These are phyloP conservation scores for Meloidogyne hapla DNA, from an alignment of 1,140 invertebrate genomes.

Conservation along the genomic window DNA sequence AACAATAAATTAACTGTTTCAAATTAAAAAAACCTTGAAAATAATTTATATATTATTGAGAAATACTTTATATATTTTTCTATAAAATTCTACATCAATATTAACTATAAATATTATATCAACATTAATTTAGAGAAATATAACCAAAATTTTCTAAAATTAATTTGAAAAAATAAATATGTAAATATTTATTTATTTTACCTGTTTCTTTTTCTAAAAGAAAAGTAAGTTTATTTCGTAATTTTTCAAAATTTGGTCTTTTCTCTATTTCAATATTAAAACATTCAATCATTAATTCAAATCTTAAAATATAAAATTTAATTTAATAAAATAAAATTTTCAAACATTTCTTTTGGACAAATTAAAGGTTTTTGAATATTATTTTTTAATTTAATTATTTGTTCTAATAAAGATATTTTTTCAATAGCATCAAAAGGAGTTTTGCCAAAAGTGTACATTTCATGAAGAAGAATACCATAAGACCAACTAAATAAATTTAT, in stretches of 20 bases:
- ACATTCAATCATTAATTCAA: background rate
- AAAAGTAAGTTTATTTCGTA: background rate
- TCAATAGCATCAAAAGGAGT: background rate
- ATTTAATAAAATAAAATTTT: background rate
- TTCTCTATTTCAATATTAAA: background rate
- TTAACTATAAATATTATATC: background rate
- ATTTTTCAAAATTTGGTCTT: background rate
- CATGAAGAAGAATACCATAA: constrained; percentile 3
- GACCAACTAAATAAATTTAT: background rate
- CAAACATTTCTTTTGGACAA: constrained; percentile 5
- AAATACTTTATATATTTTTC: too few species aligned
- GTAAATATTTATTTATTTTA: background rate
- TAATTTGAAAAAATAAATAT: background rate
- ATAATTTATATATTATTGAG: too few species aligned
- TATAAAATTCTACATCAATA: too few species aligned
- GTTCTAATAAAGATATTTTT: background rate
- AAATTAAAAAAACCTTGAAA: too few species aligned
- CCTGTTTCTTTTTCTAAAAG: background rate
- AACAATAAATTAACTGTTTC: too few species aligned
- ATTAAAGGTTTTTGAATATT: constrained; percentile 4
- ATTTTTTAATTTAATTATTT: background rate
- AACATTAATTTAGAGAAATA: background rate
- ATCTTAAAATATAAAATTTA: background rate
- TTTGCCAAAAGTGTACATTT: constrained; percentile 6
- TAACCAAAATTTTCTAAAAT: constrained; percentile 6